Base-by-base conservation (phyloP, 2,113 vertebrate genomes). In the Mustela lutreola region DNA sequence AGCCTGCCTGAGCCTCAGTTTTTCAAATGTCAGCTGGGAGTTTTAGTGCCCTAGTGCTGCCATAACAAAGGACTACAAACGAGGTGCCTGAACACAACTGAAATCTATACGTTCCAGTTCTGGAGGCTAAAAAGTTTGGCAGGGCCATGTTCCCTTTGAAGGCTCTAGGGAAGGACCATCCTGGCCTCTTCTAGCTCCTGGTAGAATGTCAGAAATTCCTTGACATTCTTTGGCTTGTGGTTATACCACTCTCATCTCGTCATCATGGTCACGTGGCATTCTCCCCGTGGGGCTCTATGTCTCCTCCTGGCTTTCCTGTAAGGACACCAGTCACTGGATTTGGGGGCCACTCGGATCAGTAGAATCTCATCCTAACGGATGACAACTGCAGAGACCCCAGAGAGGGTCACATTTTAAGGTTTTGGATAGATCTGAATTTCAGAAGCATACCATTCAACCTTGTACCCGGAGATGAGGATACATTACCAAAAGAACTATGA, bases 11-110 rank as follows among this genome's bases (percentile, higher is more conserved):
- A 79, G 19, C 58, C 82, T 75, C 70, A 8, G 11, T 6, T 42
- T 81, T 42, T 56, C 18, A 58, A 22, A 70, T n/a, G 45, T 60
- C 11, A n/a, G 4, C 90, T 36, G n/a, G 39, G 12, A 19, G 1
- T 7, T 2, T 50, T 1, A 12, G 9, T 28, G 26, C 42, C 28
- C 21, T 1, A 11, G 33, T 10, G n/a, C 14, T 9, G 4, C 48
- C 6, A 1, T 22, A 56, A 70, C 19, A 26, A 70, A 90, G 73
- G 9, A 26, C 28, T 1, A 11, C 82, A 45, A 12, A 39, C 24
- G 5, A 3, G 50, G n/a, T n/a, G 33, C 0, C 81, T 91, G n/a
- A 2, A 39, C 53, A 86, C 36, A 24, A 21, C 16, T 75, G 76
- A 50, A 24, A 24, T 33, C 39, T 21, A 16, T 70, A 56, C 24